phyloP scores from a whole-genome alignment of 2,113 vertebrate genomes.

The Anguilla japonica region DNA sequence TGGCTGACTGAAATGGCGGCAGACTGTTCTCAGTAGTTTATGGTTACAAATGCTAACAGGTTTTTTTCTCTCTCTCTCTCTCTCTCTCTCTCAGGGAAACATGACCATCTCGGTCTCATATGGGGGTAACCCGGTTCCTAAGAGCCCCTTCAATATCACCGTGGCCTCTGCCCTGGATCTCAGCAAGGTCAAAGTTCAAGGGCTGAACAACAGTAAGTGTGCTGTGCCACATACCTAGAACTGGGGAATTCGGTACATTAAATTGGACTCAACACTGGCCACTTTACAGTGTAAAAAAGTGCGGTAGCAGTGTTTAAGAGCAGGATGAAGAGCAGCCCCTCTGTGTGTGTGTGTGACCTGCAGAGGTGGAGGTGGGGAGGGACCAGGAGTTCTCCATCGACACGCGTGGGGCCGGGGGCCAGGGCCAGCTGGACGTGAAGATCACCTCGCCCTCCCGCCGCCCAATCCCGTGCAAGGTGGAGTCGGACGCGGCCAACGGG shows the following conservation, averaged over 20 bases:
- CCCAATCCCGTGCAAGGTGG: constrained; percentile 87
- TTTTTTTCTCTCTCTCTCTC: neutral
- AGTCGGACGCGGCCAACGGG: constrained; percentile 76
- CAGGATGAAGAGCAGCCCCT: neutral
- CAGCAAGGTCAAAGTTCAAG: constrained; percentile 85
- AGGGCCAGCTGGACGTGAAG: constrained; percentile 84
- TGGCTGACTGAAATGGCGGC: too few relatives aligned
- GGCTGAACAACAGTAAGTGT: constrained; percentile 87
- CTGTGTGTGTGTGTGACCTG: constrained; percentile 23
- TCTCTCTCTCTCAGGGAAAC: constrained; percentile 71
- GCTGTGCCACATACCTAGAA: neutral
- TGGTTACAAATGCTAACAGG: neutral
- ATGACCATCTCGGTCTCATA: constrained; percentile 81
- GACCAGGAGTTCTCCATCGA: constrained; percentile 85
- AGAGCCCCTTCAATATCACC: constrained; percentile 83
- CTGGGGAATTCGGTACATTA: neutral
- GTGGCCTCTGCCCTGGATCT: constrained; percentile 81
- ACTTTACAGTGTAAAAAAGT: too few relatives aligned
- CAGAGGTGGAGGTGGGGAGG: constrained; percentile 89
- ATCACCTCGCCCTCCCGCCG: constrained; percentile 86
- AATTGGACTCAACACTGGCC: neutral
- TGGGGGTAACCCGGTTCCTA: constrained; percentile 83
- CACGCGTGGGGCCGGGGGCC: constrained; percentile 83
- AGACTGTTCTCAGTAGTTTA: neutral
- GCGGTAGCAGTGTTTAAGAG: neutral